A percentile compares a stretch with the other conserved stretches of the same genome.
Conservation (phyloP, 2,888 invertebrate genomes). For the Allacma fusca region DNA sequence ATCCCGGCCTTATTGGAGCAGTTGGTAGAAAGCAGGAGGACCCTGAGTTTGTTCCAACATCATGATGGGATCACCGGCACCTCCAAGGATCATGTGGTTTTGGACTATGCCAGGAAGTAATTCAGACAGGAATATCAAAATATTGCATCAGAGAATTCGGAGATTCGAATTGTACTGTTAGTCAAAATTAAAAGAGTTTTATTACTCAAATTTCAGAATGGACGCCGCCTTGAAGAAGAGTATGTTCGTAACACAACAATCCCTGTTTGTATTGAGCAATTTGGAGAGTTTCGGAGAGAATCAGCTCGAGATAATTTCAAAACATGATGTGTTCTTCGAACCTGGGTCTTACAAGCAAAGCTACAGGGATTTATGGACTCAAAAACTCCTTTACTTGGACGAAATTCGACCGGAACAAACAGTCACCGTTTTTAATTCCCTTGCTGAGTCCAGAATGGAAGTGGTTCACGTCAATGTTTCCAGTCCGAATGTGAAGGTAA, state of each 20-base stretch:
- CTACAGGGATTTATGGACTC: slow-evolving; percentile 72
- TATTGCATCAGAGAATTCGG: too few species aligned
- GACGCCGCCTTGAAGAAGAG: slow-evolving; percentile 46
- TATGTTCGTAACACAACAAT: slow-evolving; percentile 55
- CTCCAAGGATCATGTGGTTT: slow-evolving; percentile 85
- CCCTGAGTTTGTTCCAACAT: slow-evolving; percentile 90
- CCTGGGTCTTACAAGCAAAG: slow-evolving; percentile 62
- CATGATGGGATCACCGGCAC: slow-evolving; percentile 94
- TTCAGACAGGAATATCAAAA: slow-evolving; percentile 46
- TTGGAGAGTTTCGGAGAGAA: slow-evolving; percentile 46
- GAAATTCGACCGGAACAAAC: slow-evolving; percentile 67
- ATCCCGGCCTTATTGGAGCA: slow-evolving; percentile 64
- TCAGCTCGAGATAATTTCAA: slow-evolving; percentile 34
- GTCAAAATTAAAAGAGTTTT: too few species aligned
- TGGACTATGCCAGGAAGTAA: slow-evolving; percentile 86
- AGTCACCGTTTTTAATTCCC: slow-evolving; percentile 82
- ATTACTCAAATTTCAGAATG: too few species aligned
- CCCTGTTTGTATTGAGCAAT: slow-evolving; percentile 52
- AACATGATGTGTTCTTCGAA: slow-evolving; percentile 51
- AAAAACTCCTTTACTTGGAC: slow-evolving; percentile 70
- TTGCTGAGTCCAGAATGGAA: slow-evolving; percentile 77
- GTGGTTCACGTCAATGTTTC: slow-evolving; percentile 80
- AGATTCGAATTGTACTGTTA: too few species aligned
- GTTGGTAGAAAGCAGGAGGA: slow-evolving; percentile 74
- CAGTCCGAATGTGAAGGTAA: slow-evolving; percentile 74